Percentiles rank a stretch among this genome's conserved stretches.
Evolutionary conservation across 1,140 invertebrate species (phyloP).

Genomic region (Limonius californicus): DNA sequence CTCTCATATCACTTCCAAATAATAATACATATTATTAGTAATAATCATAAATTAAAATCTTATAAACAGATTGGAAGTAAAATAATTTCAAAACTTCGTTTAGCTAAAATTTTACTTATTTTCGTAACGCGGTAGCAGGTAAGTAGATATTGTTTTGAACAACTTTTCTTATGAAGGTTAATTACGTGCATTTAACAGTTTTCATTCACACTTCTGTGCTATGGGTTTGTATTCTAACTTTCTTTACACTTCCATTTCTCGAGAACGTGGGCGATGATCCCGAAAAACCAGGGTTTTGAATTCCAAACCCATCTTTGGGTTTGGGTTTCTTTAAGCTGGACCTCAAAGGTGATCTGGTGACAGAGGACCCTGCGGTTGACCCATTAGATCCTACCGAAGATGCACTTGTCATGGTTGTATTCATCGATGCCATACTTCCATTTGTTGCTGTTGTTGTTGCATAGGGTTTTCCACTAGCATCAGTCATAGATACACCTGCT

Average conservation of each 20-base stretch:
- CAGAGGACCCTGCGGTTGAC: slow-evolving; percentile 55
- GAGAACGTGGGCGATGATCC: slow-evolving; percentile 73
- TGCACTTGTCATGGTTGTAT: slow-evolving; percentile 66
- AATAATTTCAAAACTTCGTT: no score
- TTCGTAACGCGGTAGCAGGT: no score
- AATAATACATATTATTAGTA: not conserved
- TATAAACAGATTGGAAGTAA: no score
- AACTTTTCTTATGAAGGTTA: not conserved
- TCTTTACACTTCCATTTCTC: slow-evolving; percentile 79
- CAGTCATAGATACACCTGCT: slow-evolving; percentile 72
- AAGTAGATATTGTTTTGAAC: no score
- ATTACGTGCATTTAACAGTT: not conserved
- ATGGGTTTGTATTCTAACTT: slow-evolving; percentile 83
- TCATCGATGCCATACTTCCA: slow-evolving; percentile 72
- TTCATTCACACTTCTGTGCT: slow-evolving; percentile 72
- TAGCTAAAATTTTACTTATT: no score
- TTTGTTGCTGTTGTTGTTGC: slow-evolving; percentile 56
- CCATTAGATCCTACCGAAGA: slow-evolving; percentile 50
- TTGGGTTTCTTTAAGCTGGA: slow-evolving; percentile 80
- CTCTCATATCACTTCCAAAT: not conserved
- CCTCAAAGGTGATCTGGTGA: slow-evolving; percentile 63
- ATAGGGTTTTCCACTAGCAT: slow-evolving; percentile 77
- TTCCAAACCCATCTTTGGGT: slow-evolving; percentile 63
- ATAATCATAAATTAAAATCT: not conserved
- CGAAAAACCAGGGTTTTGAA: slow-evolving; percentile 80